Conservation (phyloP, 1,140 invertebrate genomes). For the Myzus persicae region DNA sequence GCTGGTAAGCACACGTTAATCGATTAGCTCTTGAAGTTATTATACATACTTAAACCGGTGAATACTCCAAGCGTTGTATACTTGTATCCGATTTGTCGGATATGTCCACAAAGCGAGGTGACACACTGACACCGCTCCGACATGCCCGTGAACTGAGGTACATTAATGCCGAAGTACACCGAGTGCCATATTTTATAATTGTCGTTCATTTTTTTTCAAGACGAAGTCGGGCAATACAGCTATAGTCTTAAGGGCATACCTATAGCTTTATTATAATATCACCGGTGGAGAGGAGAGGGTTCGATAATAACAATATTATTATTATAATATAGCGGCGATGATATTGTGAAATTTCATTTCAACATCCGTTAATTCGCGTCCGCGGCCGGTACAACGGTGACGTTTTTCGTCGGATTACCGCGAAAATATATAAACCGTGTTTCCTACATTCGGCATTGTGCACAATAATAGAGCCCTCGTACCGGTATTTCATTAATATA, state of each 20-base stretch:
- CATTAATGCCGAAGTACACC: background rate
- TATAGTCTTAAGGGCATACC: too few species aligned
- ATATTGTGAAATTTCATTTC: constrained; percentile 8
- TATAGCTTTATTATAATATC: background rate
- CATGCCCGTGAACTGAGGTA: background rate
- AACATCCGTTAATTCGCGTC: background rate
- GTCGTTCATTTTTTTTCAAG: background rate
- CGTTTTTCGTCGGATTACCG: background rate
- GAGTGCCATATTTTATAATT: background rate
- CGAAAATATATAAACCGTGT: background rate
- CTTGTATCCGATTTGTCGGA: background rate
- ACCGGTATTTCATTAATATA: background rate
- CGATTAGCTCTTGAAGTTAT: background rate
- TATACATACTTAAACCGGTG: background rate
- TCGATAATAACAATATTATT: background rate
- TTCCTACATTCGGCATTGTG: background rate
- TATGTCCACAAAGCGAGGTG: background rate
- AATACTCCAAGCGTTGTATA: background rate
- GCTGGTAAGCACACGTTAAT: background rate
- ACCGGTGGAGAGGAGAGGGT: background rate
- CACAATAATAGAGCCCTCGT: background rate
- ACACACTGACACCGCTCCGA: background rate
- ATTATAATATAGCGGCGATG: background rate
- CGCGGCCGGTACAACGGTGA: background rate
- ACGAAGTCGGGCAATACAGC: background rate